Conservation (phyloP, 2,888 invertebrate species). For the Clivina fossor region DNA sequence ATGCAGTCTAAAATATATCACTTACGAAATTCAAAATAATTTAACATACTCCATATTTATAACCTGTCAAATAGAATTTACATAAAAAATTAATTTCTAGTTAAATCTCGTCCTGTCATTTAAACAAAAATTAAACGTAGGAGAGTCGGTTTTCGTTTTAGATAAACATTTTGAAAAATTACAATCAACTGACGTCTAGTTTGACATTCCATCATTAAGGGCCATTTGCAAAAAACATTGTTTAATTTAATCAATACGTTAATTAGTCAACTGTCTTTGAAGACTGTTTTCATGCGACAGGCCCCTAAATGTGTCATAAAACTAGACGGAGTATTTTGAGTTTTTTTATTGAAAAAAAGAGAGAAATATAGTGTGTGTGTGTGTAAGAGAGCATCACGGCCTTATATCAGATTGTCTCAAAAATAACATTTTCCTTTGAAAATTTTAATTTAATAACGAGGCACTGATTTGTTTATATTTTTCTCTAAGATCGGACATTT, state of each 20-base stretch:
- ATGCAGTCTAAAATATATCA: slow-evolving; percentile 34
- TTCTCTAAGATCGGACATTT: slow-evolving; percentile 11
- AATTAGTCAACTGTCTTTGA: too few species aligned
- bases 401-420: slow-evolving; percentile 29
- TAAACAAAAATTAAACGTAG: slow-evolving; percentile 15
- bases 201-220: slow-evolving; percentile 6
- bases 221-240: background rate
- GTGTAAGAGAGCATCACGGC: slow-evolving; percentile 26
- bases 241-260: too few species aligned
- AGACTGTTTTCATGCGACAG: too few species aligned
- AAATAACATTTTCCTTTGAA: slow-evolving; percentile 29
- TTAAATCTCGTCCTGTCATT: slow-evolving; percentile 21
- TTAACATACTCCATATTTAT: too few species aligned
- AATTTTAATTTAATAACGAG: slow-evolving; percentile 30
- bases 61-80: too few species aligned
- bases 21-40: too few species aligned
- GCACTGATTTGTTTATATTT: slow-evolving; percentile 27
- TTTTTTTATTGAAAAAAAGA: slow-evolving; percentile 6
- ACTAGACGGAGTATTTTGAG: slow-evolving; percentile 19
- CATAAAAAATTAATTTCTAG: too few species aligned
- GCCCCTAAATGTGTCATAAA: too few species aligned
- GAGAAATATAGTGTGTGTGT: background rate
- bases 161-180: slow-evolving; percentile 1
- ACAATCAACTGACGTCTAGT: slow-evolving; percentile 19
- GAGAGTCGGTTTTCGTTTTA: too few species aligned